Evolutionary conservation across 30 jellyfish, hydroid and myxozoan species (phyloP).

Genomic region (Chrysaora quinquecirrha): DNA sequence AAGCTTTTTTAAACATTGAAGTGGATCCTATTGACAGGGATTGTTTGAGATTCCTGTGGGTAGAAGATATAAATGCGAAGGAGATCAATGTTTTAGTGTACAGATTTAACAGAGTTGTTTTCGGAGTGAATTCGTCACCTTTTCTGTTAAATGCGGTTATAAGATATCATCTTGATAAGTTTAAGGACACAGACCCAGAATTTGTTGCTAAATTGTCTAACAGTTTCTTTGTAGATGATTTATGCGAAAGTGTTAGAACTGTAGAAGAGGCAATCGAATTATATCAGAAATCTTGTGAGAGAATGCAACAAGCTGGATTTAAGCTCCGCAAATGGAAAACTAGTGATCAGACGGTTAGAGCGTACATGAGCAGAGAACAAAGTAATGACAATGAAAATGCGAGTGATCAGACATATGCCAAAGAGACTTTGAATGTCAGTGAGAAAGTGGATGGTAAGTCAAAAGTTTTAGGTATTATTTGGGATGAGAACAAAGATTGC

Average conservation of each 20-base stretch:
- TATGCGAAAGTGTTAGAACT: slow-evolving; percentile 2
- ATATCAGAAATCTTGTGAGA: slow-evolving; percentile 8
- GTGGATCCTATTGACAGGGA: slow-evolving; percentile 54
- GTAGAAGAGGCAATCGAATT: background rate
- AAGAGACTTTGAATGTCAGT: background rate
- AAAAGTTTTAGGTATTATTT: background rate
- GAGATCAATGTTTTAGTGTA: background rate
- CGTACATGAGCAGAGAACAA: background rate
- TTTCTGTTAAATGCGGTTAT: slow-evolving; percentile 47
- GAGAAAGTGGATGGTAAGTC: background rate
- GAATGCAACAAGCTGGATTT: slow-evolving; percentile 36
- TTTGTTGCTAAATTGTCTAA: background rate
- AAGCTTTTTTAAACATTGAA: slow-evolving; percentile 51
- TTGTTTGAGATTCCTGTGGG: slow-evolving; percentile 57
- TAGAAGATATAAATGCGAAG: slow-evolving; percentile 8
- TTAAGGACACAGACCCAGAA: slow-evolving; percentile 18
- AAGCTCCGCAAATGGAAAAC: slow-evolving; percentile 39
- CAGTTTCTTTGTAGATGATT: slow-evolving; percentile 33
- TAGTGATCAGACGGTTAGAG: background rate
- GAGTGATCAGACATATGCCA: background rate
- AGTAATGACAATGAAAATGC: background rate
- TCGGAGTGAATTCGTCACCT: slow-evolving; percentile 32
- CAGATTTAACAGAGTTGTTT: slow-evolving; percentile 10
- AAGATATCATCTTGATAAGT: slow-evolving; percentile 33
- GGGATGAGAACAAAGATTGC: background rate